Percentiles rank a stretch among this genome's conserved stretches.
These are phyloP conservation scores for Steatocranus sp. DNA, from an alignment of 2,797 vertebrate genomes.

Conservation along the genomic window DNA sequence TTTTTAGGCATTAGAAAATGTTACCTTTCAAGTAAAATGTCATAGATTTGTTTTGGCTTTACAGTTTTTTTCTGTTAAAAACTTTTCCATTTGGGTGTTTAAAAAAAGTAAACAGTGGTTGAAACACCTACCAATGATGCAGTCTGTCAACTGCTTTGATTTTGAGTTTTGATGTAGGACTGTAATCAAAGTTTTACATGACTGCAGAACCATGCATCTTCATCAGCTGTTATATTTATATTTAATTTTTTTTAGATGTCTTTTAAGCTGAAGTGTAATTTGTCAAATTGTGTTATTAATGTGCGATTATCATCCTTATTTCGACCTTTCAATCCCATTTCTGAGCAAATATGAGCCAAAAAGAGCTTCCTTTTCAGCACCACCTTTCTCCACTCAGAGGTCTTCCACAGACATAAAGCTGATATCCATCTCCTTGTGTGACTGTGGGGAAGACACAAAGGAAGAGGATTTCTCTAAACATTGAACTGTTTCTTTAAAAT, in stretches of 20 bases:
- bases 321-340: neutral
- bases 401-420: neutral
- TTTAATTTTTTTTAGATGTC: accelerated
- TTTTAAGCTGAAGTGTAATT: neutral
- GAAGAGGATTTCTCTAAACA: neutral
- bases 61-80: neutral
- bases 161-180: neutral
- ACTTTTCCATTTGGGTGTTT: neutral
- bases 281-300: neutral
- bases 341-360: neutral
- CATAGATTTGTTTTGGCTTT: neutral
- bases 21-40: neutral
- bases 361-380: neutral
- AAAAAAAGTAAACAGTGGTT: neutral
- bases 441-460: neutral
- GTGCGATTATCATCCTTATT: neutral
- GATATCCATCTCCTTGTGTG: neutral
- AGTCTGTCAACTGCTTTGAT: neutral
- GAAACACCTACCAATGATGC: neutral
- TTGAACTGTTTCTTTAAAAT: constrained; percentile 23
- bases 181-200: neutral
- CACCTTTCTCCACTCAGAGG: neutral
- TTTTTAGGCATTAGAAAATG: neutral
- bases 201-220: neutral
- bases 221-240: neutral